Base-by-base conservation (phyloP, 2,888 invertebrate species). In the Sarcophaga rosellei region DNA sequence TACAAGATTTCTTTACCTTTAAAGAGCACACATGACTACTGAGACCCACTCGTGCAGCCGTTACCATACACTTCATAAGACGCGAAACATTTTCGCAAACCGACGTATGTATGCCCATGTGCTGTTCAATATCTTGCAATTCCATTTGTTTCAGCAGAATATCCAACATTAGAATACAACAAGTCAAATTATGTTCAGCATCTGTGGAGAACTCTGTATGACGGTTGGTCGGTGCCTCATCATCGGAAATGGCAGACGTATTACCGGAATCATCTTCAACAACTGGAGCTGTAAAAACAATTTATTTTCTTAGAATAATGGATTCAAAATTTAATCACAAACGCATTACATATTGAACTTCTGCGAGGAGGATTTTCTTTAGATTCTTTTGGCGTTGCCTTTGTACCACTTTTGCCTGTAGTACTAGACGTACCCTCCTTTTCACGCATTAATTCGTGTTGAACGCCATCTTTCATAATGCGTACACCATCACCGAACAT, bases 131-230 rank as follows among this genome's bases (percentile, higher is more conserved):
- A 89, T 97, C 96, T 93, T 98, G 97, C 17, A 98, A 94, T 91
- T 97, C 97, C 95, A 98, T 95, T 96, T 99, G 99, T 94, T 98
- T 98, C 17, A 99, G 94, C 70, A 99, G 94, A 89, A 99, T 96
- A 91, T 99, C 99, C 87, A 99, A 94, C 98, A 99, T 99, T 61
- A 99, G 95, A 88, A 99, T 98, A 92, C 98, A 99, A 91, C 99
- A 99, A 0, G 97, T 97, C n/a, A 99, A 94, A 92, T 98, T 97
- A 76, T 96, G 94, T 90, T 96, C 96, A 20, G 95, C 94, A 89
- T 96, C 96, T 0, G 95, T 94, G 88, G 96, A 96, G 80, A 96
- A 96, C 90, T 96, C 96, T 84, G 95, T 95, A 87, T 95, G 94
- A 69, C 95, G 94, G 23, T 94, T 94, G 17, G 94, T 94, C 2